These are phyloP conservation scores for Dinothrombium tinctorium DNA, from an alignment of 1,140 invertebrate genomes.

Conservation along the genomic window DNA sequence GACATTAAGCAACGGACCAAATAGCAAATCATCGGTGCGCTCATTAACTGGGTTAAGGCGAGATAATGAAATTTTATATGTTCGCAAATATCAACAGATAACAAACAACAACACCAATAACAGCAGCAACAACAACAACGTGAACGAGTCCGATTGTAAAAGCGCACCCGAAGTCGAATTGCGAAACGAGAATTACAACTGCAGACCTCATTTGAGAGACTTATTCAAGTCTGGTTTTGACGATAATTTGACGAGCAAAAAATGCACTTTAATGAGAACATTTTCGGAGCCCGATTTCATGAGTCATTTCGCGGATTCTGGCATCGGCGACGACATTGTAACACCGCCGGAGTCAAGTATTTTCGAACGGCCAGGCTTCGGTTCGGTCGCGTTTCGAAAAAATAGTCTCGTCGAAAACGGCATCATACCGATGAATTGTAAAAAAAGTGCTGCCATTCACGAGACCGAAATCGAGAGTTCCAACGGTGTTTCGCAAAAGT, in stretches of 20 bases:
- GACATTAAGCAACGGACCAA: constrained; percentile 30
- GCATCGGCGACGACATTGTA: constrained; percentile 16
- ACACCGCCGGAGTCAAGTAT: constrained; percentile 24
- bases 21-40: constrained; percentile 45
- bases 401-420: not conserved
- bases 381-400: constrained; percentile 62
- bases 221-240: not conserved
- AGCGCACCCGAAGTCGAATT: no score
- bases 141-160: not conserved
- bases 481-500: not conserved
- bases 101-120: constrained; percentile 2
- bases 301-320: constrained; percentile 14
- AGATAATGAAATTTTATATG: constrained; percentile 66
- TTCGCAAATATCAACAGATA: constrained; percentile 28
- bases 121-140: not conserved
- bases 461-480: not conserved
- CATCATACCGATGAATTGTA: not conserved
- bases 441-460: not conserved
- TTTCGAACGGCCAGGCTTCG: constrained; percentile 73
- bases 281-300: constrained; percentile 31
- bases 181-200: no score
- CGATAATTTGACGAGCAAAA: not conserved
- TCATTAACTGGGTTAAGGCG: constrained; percentile 47
- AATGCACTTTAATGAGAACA: no score
- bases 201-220: not conserved